Percentiles rank a stretch among this genome's conserved stretches.
phyloP scores from a whole-genome alignment of 2,797 vertebrate genomes.

The Falco cherrug region DNA sequence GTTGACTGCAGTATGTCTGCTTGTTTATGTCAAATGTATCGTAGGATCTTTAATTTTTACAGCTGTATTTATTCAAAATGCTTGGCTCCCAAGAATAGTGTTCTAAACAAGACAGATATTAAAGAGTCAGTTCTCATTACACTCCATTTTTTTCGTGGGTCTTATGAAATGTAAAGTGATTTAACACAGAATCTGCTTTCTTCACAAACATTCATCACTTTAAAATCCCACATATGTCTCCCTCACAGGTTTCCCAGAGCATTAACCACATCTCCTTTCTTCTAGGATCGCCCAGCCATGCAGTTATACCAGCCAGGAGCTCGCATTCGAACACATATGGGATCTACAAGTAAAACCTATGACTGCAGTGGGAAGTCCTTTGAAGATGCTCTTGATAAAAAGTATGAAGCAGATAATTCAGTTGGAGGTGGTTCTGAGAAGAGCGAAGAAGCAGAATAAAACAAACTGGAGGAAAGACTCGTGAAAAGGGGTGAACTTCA shows the following conservation, averaged over 20 bases:
- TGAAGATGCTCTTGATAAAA: constrained; percentile 80
- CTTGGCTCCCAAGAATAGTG: constrained; percentile 45
- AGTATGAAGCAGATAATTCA: constrained; percentile 77
- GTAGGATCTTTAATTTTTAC: neutral
- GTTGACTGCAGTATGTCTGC: neutral
- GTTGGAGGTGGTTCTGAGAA: constrained; percentile 82
- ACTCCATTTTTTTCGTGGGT: neutral
- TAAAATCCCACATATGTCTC: neutral
- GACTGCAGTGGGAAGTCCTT: constrained; percentile 79
- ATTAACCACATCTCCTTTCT: constrained; percentile 11
- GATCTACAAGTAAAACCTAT: constrained; percentile 82
- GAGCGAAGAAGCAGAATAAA: constrained; percentile 78
- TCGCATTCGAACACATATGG: constrained; percentile 84
- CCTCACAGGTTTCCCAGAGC: neutral
- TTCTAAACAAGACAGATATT: neutral
- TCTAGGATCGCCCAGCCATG: constrained; percentile 92
- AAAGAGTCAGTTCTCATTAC: constrained; percentile 9
- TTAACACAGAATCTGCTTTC: constrained; percentile 1
- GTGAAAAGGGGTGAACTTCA: neutral
- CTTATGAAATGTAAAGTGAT: neutral
- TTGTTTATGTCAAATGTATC: neutral
- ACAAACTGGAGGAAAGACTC: neutral
- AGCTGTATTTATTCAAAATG: constrained; percentile 8
- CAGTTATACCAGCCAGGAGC: constrained; percentile 92
- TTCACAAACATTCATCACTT: neutral